These are phyloP conservation scores for Tethya wilhelma DNA, from an alignment of 37 sponge, comb jelly and placozoan species.

Conservation along the genomic window DNA sequence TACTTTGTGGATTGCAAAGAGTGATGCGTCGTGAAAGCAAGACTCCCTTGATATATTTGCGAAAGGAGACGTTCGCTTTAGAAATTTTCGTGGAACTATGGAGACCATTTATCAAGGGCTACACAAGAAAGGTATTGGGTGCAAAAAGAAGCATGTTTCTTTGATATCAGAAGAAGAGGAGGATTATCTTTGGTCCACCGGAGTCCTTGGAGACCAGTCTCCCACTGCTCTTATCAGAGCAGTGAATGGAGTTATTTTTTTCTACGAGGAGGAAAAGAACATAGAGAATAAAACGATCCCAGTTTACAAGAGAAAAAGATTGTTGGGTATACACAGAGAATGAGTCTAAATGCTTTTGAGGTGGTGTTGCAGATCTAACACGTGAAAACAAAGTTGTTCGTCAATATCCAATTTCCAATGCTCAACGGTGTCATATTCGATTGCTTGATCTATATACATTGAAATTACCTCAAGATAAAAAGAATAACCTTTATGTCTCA, in stretches of 20 bases:
- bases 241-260: slow-evolving; percentile 27
- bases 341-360: background rate
- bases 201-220: slow-evolving; percentile 5
- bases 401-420: background rate
- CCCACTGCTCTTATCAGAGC: slow-evolving; percentile 9
- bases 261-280: slow-evolving; percentile 26
- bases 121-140: slow-evolving; percentile 7
- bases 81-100: slow-evolving; percentile 5
- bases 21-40: background rate
- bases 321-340: background rate
- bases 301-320: slow-evolving; percentile 2
- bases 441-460: background rate
- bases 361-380: slow-evolving; percentile 5
- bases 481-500: background rate
- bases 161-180: slow-evolving; percentile 20
- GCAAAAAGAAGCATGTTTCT: slow-evolving; percentile 8
- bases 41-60: background rate
- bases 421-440: background rate
- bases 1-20: background rate
- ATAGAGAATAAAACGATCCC: slow-evolving; percentile 30
- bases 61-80: slow-evolving; percentile 9
- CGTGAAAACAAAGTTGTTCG: slow-evolving; percentile 15
- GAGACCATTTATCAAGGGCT: slow-evolving; percentile 2
- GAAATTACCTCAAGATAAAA: background rate
- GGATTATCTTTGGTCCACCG: background rate